These are phyloP conservation scores for Centropristis striata DNA, from an alignment of 2,113 vertebrate genomes.

Conservation along the genomic window DNA sequence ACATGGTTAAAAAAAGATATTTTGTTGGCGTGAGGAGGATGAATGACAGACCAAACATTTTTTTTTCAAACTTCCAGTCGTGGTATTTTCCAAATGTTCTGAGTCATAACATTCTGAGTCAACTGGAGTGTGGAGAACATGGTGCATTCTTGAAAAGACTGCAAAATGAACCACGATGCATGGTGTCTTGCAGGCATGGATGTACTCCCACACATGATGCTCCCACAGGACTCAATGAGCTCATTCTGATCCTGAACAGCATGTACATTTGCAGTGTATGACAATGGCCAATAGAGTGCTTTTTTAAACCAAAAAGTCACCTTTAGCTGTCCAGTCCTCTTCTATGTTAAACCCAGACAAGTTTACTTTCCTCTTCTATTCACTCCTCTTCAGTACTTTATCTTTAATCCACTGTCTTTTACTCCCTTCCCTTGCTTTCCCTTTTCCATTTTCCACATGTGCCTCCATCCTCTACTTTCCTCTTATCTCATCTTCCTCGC, in stretches of 20 bases:
- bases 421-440: not conserved
- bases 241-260: not conserved
- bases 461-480: not conserved
- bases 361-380: not conserved
- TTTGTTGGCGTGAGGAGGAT: not conserved
- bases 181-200: not conserved
- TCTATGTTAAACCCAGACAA: not conserved
- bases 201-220: not conserved
- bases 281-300: not conserved
- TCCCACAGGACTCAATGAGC: not conserved
- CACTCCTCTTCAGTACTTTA: not conserved
- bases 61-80: not conserved
- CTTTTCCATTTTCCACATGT: constrained; percentile 6
- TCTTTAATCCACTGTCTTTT: not conserved
- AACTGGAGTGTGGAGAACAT: not conserved
- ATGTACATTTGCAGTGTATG: not conserved
- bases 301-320: not conserved
- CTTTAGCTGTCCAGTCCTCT: not conserved
- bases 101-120: not conserved
- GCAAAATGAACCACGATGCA: not conserved
- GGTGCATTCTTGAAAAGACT: not conserved
- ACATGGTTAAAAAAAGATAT: not conserved
- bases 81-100: not conserved
- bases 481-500: not conserved
- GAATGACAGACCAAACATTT: not conserved